Conservation (phyloP, 2,113 vertebrate species). For the Sula dactylatra region DNA sequence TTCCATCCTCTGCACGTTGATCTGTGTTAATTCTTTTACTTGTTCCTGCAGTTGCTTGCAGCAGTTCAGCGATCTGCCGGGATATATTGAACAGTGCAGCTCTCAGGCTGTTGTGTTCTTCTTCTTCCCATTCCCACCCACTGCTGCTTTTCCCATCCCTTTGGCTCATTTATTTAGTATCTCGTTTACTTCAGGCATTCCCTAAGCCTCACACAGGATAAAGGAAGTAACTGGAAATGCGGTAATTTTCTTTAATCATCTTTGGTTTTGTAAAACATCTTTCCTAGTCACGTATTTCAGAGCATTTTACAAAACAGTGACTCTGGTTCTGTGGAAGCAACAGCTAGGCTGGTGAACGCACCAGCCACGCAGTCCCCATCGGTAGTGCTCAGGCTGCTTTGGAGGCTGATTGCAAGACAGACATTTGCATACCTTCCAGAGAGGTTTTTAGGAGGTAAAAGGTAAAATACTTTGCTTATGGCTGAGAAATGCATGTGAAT, state of each 20-base stretch:
- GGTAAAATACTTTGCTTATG: not conserved
- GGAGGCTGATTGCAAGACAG: not conserved
- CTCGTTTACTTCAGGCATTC: not conserved
- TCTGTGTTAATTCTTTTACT: not conserved
- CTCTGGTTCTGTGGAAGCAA: not conserved
- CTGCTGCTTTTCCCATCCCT: not conserved
- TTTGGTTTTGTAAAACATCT: not conserved
- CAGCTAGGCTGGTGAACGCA: not conserved
- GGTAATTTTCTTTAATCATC: not conserved
- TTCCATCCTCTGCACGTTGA: not conserved
- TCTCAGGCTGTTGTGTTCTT: not conserved
- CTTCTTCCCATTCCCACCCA: not conserved
- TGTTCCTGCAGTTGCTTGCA: not conserved
- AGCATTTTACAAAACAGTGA: not conserved
- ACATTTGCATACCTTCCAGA: too few relatives aligned
- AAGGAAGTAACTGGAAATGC: not conserved
- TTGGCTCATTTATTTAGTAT: not conserved
- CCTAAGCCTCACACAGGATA: not conserved
- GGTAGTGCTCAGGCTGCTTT: not conserved
- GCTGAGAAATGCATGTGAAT: not conserved
- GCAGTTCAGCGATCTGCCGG: not conserved
- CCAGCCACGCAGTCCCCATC: not conserved
- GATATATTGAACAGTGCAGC: accelerated
- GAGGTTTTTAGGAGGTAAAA: not conserved
- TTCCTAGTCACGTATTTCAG: not conserved